Conservation (phyloP, 2,888 invertebrate genomes). For the Vanessa cardui region DNA sequence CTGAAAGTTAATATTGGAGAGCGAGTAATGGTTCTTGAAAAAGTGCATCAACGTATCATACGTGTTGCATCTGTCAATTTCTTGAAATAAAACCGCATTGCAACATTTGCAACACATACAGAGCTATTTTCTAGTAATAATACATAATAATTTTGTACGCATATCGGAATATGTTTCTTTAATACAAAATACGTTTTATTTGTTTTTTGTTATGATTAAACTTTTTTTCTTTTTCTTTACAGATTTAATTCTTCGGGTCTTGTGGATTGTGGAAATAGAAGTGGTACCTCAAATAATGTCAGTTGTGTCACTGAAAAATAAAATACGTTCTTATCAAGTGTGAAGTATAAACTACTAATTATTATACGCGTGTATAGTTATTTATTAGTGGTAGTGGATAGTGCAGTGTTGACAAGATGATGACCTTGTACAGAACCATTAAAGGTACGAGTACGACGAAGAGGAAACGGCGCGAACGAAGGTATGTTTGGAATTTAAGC, state of each 20-base stretch:
- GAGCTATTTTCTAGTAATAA: too few relatives aligned
- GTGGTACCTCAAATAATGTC: constrained; percentile 18
- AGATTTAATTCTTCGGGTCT: constrained; percentile 2
- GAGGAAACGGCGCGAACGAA: constrained; percentile 79
- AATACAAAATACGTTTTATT: not conserved
- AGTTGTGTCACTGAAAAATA: constrained; percentile 6
- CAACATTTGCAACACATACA: too few relatives aligned
- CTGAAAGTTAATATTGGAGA: too few relatives aligned
- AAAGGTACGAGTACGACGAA: constrained; percentile 80
- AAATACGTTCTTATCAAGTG: constrained; percentile 6
- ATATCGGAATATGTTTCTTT: not conserved
- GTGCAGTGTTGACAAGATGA: constrained; percentile 69
- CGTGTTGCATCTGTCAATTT: too few relatives aligned
- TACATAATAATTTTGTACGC: not conserved
- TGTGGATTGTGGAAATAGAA: constrained; percentile 5
- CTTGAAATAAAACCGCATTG: too few relatives aligned
- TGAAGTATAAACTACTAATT: constrained; percentile 23
- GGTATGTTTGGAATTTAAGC: constrained; percentile 51
- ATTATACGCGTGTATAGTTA: constrained; percentile 32
- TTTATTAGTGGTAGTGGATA: constrained; percentile 42
- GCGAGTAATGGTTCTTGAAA: too few relatives aligned
- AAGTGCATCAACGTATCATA: too few relatives aligned
- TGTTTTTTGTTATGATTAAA: too few relatives aligned
- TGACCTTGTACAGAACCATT: constrained; percentile 82
- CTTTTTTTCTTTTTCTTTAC: constrained; percentile 6